Evolutionary conservation across 2,113 vertebrate species (phyloP).

Genomic region (Prochilodus magdalenae): DNA sequence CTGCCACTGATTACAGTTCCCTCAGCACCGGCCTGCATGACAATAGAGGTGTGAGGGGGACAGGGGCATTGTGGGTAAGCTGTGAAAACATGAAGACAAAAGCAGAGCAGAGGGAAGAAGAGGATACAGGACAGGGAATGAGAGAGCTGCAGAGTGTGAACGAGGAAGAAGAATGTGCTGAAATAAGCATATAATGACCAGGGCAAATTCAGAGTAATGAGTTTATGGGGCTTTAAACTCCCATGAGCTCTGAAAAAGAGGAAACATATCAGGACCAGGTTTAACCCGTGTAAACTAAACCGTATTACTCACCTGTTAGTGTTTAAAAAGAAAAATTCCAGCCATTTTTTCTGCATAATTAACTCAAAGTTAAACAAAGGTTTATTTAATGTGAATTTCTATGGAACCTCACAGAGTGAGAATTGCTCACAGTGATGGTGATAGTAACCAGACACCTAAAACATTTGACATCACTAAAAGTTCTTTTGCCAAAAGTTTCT

Average conservation of each 20-base stretch:
- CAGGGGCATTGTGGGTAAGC: conserved; percentile 28
- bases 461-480: no score
- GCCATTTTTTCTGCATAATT: no score
- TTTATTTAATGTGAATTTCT: no score
- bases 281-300: no score
- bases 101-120: conserved; percentile 27
- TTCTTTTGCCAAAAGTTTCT: no score
- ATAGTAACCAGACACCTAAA: no score
- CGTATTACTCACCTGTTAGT: no score
- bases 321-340: no score
- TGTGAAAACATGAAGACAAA: conserved; percentile 51
- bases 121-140: conserved; percentile 7
- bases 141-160: conserved; percentile 35
- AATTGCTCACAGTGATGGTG: no score
- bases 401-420: no score
- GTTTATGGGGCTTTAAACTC: conserved; percentile 13
- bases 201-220: conserved; percentile 40
- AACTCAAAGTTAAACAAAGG: no score
- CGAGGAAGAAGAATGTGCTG: conserved; percentile 1
- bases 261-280: not conserved
- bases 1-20: conserved; percentile 57
- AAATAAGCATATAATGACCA: conserved; percentile 34
- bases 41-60: conserved; percentile 58
- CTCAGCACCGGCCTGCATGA: conserved; percentile 53
- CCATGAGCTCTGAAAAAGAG: not conserved